A percentile compares a stretch with the other conserved stretches of the same genome.
phyloP scores from a whole-genome alignment of 2,797 vertebrate species.

The Australoheros facetus region DNA sequence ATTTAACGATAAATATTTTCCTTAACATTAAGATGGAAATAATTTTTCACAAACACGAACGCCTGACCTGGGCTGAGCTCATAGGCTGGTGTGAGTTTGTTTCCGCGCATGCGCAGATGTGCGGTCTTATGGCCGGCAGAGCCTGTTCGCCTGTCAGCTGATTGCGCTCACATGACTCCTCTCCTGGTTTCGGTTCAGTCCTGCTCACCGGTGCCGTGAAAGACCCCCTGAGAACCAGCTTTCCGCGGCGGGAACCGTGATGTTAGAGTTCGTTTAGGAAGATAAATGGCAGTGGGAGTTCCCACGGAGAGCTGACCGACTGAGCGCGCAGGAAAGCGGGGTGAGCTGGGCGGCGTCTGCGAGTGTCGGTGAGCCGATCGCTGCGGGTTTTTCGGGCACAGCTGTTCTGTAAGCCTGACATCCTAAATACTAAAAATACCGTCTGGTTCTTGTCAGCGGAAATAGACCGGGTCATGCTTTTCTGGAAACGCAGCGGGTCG shows the following conservation, averaged over 20 bases:
- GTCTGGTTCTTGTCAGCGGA: background rate
- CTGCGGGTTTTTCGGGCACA: no score
- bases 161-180: constrained; percentile 74
- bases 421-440: background rate
- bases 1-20: no score
- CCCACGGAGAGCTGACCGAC: background rate
- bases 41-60: background rate
- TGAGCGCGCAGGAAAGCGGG: constrained; percentile 16
- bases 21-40: background rate
- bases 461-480: background rate
- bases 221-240: background rate
- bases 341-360: constrained; percentile 25
- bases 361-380: constrained; percentile 44
- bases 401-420: background rate
- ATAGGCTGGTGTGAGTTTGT: rapidly evolving
- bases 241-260: background rate
- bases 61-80: background rate
- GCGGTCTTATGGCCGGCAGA: background rate
- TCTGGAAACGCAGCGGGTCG: background rate
- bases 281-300: background rate
- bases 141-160: constrained; percentile 71
- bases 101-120: background rate
- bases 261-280: background rate
- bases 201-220: background rate
- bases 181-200: constrained; percentile 16